phyloP scores from a whole-genome alignment of 2,888 invertebrate species.

The Zygothrica quintamaculata region DNA sequence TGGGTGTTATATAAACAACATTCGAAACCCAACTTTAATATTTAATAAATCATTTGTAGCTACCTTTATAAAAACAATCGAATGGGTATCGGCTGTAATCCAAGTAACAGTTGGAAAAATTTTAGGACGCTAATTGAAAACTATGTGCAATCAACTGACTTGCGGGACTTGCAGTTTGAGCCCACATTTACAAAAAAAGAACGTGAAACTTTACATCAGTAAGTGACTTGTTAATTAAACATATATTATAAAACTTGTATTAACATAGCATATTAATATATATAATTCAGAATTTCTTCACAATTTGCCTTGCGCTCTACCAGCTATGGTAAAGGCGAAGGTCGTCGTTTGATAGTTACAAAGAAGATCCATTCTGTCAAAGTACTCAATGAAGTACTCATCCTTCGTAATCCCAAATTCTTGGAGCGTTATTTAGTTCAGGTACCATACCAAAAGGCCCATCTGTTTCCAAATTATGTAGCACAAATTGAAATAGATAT shows the following conservation, averaged over 20 bases:
- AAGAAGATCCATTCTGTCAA: conserved; percentile 75
- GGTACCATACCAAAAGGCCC: conserved; percentile 79
- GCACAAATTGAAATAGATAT: conserved; percentile 69
- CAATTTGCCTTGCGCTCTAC: conserved; percentile 83
- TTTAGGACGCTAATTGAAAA: conserved; percentile 82
- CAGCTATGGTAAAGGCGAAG: conserved; percentile 85
- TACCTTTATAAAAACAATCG: conserved; percentile 83
- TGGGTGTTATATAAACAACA: not conserved
- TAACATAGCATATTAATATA: no score
- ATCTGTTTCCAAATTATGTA: conserved; percentile 77
- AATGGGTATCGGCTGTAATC: conserved; percentile 79
- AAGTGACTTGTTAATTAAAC: conserved; percentile 44
- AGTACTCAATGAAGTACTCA: conserved; percentile 79
- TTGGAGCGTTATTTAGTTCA: conserved; percentile 82
- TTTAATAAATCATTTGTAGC: conserved; percentile 47
- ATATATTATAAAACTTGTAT: not conserved
- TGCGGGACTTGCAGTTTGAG: conserved; percentile 87
- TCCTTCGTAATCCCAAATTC: conserved; percentile 75
- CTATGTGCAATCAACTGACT: conserved; percentile 85
- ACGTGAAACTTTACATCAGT: conserved; percentile 87
- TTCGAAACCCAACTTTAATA: not conserved
- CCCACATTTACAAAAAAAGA: conserved; percentile 88
- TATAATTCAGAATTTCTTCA: no score
- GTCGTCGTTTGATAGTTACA: conserved; percentile 81
- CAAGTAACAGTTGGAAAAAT: conserved; percentile 22